Conservation (phyloP, 53 echinoderm and acorn worm species). For the Actinopyga echinites region DNA sequence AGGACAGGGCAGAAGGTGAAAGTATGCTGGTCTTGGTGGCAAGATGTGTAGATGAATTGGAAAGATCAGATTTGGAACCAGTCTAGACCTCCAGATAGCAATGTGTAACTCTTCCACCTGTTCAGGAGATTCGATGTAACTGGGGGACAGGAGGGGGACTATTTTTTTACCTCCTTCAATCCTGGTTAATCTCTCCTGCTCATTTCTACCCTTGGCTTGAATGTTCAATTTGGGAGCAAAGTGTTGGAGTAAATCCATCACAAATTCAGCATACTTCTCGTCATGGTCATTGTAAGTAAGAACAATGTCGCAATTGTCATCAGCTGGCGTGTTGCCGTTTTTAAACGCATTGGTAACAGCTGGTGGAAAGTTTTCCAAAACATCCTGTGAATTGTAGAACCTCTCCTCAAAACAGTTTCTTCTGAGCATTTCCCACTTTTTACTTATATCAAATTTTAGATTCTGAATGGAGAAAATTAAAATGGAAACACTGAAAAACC, state of each 20-base stretch:
- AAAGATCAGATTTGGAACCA: slow-evolving; percentile 48
- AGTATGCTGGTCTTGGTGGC: slow-evolving; percentile 76
- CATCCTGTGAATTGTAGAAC: neutral
- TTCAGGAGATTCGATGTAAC: slow-evolving; percentile 73
- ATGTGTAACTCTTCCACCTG: slow-evolving; percentile 90
- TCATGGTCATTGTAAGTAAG: slow-evolving; percentile 56
- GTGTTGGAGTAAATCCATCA: slow-evolving; percentile 20
- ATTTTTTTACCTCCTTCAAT: slow-evolving; percentile 64
- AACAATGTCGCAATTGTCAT: slow-evolving; percentile 30
- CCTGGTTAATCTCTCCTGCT: slow-evolving; percentile 60
- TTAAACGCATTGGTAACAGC: neutral
- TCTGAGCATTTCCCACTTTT: slow-evolving; percentile 40
- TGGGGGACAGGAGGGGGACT: slow-evolving; percentile 74
- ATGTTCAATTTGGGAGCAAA: slow-evolving; percentile 41
- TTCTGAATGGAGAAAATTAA: neutral
- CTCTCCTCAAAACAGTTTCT: slow-evolving; percentile 19
- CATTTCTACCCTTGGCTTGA: slow-evolving; percentile 33
- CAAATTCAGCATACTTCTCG: slow-evolving; percentile 48
- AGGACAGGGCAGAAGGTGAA: slow-evolving; percentile 63
- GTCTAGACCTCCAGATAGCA: slow-evolving; percentile 76
- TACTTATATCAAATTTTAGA: neutral
- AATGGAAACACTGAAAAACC: no score
- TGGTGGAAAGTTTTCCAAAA: slow-evolving; percentile 1
- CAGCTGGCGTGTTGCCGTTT: slow-evolving; percentile 9
- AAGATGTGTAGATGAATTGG: slow-evolving; percentile 74